A percentile compares a stretch with the other conserved stretches of the same genome.
Conservation (phyloP, 2,113 vertebrate genomes). For the Sterrhoptilus dennistouni region DNA sequence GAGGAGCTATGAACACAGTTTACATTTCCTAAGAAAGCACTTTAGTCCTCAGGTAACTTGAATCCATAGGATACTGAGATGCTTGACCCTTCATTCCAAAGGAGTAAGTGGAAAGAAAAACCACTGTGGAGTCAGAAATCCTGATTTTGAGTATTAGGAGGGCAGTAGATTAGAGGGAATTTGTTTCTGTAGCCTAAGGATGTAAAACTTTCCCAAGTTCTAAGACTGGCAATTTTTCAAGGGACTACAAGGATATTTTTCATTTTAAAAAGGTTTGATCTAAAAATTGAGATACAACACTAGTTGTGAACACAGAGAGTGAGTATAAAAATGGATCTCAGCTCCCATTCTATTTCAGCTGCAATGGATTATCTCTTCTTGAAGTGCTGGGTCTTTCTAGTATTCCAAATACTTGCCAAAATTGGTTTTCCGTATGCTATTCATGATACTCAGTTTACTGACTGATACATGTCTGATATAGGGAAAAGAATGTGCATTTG, state of each 20-base stretch:
- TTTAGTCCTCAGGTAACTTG: neutral
- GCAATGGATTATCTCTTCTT: neutral
- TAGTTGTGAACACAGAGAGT: neutral
- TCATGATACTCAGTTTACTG: neutral
- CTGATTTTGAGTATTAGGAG: neutral
- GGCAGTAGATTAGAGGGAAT: neutral
- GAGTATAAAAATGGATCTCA: neutral
- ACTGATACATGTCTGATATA: neutral
- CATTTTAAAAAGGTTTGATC: neutral
- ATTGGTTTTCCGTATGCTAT: neutral
- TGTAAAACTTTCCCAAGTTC: neutral
- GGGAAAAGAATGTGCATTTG: neutral
- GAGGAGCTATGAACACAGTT: neutral
- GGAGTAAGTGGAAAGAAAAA: neutral
- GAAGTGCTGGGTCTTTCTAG: neutral
- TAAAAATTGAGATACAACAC: neutral
- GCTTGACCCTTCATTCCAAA: neutral
- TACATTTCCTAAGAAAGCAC: neutral
- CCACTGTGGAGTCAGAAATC: neutral
- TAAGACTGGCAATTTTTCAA: neutral
- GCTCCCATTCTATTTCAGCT: neutral
- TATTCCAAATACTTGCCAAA: neutral
- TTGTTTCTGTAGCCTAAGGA: neutral
- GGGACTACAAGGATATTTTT: neutral
- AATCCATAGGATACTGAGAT: neutral